Conservation (phyloP, 2,797 vertebrate species). For the Acropternis orthonyx region DNA sequence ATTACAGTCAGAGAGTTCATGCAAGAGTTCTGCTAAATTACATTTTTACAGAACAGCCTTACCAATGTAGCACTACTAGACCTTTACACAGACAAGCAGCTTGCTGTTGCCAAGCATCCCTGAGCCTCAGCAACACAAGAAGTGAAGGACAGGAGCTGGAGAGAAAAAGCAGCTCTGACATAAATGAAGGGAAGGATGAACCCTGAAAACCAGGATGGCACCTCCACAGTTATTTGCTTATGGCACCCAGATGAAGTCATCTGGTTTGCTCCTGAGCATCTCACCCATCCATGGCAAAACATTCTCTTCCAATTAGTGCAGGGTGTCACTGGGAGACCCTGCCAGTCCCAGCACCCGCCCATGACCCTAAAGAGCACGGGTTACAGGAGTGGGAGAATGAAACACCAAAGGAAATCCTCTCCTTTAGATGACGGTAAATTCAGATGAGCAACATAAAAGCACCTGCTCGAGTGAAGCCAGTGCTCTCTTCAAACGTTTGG, state of each 20-base stretch:
- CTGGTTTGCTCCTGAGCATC: neutral
- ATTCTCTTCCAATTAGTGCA: neutral
- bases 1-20: constrained; percentile 28
- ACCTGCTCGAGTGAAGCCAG: neutral
- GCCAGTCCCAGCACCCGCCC: neutral
- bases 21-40: constrained; percentile 7
- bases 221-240: neutral
- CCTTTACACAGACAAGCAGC: neutral
- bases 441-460: neutral
- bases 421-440: neutral
- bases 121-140: neutral
- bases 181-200: neutral
- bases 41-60: neutral
- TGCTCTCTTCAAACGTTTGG: neutral
- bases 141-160: neutral
- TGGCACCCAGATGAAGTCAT: neutral
- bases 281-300: neutral
- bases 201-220: neutral
- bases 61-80: neutral
- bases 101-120: neutral
- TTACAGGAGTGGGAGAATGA: neutral
- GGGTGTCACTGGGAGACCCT: neutral
- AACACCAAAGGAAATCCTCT: neutral
- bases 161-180: neutral
- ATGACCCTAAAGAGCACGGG: neutral